Evolutionary conservation across 2,888 invertebrate genomes (phyloP).

Genomic region (Drosophila nr. medialis): DNA sequence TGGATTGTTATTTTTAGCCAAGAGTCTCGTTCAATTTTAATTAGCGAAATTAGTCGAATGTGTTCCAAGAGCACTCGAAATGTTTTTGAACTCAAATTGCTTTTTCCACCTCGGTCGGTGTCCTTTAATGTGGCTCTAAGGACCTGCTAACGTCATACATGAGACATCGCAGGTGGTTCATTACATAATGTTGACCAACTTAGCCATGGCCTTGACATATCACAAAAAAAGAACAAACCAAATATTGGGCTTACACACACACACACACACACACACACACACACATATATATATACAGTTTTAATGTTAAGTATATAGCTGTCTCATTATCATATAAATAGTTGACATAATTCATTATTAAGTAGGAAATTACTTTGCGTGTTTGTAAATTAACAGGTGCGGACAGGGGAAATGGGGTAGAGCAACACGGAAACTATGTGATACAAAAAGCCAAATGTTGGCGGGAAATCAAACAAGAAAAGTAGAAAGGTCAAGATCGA

Average conservation of each 20-base stretch:
- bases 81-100: slow-evolving; percentile 23
- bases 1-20: slow-evolving; percentile 61
- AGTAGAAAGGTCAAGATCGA: background rate
- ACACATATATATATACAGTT: background rate
- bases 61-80: slow-evolving; percentile 17
- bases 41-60: slow-evolving; percentile 69
- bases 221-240: slow-evolving; percentile 10
- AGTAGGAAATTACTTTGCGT: slow-evolving; percentile 72
- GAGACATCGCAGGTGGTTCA: slow-evolving; percentile 4
- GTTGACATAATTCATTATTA: slow-evolving; percentile 52
- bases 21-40: slow-evolving; percentile 79
- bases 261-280: background rate
- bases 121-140: slow-evolving; percentile 48
- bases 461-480: slow-evolving; percentile 7
- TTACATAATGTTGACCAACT: slow-evolving; percentile 20
- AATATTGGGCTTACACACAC: slow-evolving; percentile 21
- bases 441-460: slow-evolving; percentile 3
- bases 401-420: slow-evolving; percentile 10
- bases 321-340: slow-evolving; percentile 66
- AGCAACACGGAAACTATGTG: slow-evolving; percentile 39
- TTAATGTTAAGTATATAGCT: background rate
- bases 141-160: slow-evolving; percentile 33
- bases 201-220: slow-evolving; percentile 46
- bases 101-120: slow-evolving; percentile 34
- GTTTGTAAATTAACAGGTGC: slow-evolving; percentile 60